Base-by-base conservation (phyloP, 2,797 vertebrate species). In the Acipenser oxyrinchus region DNA sequence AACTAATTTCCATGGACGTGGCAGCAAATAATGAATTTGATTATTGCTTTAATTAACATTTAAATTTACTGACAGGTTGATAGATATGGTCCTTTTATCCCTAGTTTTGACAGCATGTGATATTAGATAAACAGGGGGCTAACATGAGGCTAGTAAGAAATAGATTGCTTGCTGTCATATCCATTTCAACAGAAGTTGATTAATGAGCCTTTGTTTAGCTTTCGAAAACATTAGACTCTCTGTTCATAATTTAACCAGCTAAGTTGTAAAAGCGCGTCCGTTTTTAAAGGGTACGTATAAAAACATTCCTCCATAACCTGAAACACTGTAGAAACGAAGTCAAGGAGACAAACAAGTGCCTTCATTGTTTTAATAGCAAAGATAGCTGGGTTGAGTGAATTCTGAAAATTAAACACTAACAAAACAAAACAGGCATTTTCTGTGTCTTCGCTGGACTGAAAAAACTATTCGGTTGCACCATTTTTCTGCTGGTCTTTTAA, bases 141-240 rank as follows among this genome's bases (percentile, higher is more conserved):
- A 7, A n/a, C 55, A 12, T 3, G 7, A 11, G 75, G 66, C 37
- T 73, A 82, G 80, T 74, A 78, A 76, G 57, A 75, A 80, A 78
- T 76, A 76, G 75, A 72, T 71, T 72, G 73, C 74, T 79, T 81
- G 86, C 84, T 84, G 77, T 60, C 63, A 71, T 77, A 76, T 77
- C 51, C 49, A 76, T 59, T 10, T 15, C 60, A 72, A 73, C 77
- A 70, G 4, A 37, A 5, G 65, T 60, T 88, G 88, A 90, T 88
- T 87, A 86, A 88, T 88, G 83, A 83, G 73, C 80, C 83, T 84
- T 86, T 89, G 88, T 88, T 84, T 78, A 79, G 74, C 69, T 69
- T 79, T 73, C 71, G 76, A 82, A 88, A 86, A 87, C 85, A 86
- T n/a, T 55, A 71, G 66, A 66, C 74, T 85, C 85, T 83, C 85